Conservation (phyloP, 92 coral and sea anemone species). For the Porites divaricata region DNA sequence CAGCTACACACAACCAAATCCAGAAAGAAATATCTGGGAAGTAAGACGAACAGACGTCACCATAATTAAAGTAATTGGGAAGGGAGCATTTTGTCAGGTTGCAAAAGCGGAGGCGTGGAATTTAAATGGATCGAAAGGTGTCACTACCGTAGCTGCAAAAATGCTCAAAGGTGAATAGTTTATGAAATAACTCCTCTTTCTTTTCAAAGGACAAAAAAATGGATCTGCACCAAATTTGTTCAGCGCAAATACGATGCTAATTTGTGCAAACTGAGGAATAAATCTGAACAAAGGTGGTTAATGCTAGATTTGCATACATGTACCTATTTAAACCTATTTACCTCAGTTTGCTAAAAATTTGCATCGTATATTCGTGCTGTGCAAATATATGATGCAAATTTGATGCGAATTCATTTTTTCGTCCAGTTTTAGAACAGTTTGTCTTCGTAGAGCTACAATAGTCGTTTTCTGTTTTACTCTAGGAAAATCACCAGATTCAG, state of each 20-base stretch:
- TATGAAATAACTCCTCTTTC: not conserved
- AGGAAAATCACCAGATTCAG: slow-evolving; percentile 37
- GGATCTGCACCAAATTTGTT: too few relatives aligned
- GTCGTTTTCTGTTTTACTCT: not conserved
- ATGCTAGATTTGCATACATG: too few relatives aligned
- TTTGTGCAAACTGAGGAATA: too few relatives aligned
- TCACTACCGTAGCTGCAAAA: slow-evolving; percentile 84
- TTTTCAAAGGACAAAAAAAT: too few relatives aligned
- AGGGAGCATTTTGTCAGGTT: slow-evolving; percentile 91
- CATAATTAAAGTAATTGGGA: slow-evolving; percentile 57
- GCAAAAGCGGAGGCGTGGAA: slow-evolving; percentile 82
- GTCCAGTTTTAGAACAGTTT: too few relatives aligned
- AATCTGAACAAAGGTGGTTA: too few relatives aligned
- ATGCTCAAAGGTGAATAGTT: slow-evolving; percentile 74
- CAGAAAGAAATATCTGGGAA: slow-evolving; percentile 20
- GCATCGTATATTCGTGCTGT: too few relatives aligned
- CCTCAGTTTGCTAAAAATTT: too few relatives aligned
- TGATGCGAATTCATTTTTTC: too few relatives aligned
- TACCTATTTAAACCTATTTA: too few relatives aligned
- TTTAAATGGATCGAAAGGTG: slow-evolving; percentile 66
- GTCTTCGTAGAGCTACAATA: not conserved
- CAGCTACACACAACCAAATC: not conserved
- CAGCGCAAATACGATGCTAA: too few relatives aligned
- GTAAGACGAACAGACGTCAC: slow-evolving; percentile 4
- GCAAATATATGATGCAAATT: too few relatives aligned